A percentile compares a stretch with the other conserved stretches of the same genome.
Conservation (phyloP, 2,888 invertebrate genomes). For the Miltochrista miniata region DNA sequence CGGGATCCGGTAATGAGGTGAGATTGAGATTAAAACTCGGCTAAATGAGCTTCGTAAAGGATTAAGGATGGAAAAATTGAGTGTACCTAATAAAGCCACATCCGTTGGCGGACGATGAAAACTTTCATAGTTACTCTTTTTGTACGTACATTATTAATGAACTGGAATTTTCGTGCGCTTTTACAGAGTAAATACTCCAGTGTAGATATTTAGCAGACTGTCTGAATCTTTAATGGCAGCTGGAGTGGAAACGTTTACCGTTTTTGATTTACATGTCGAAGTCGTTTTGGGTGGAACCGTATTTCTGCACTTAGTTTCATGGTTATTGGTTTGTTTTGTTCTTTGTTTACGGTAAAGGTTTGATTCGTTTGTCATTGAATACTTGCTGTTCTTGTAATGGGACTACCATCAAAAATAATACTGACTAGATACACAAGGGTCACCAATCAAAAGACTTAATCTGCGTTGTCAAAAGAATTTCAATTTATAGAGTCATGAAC, state of each 20-base stretch:
- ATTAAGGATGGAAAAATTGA: constrained; percentile 64
- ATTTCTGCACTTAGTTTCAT: neutral
- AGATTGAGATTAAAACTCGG: constrained; percentile 81
- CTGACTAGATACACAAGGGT: no score
- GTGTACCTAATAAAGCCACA: constrained; percentile 52
- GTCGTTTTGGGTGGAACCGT: neutral
- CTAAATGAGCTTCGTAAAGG: constrained; percentile 74
- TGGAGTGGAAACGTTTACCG: constrained; percentile 10
- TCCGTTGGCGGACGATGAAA: constrained; percentile 38
- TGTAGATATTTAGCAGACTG: constrained; percentile 12
- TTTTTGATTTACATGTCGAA: constrained; percentile 3
- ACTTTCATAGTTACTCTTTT: constrained; percentile 54
- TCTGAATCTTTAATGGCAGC: constrained; percentile 6
- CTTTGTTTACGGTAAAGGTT: neutral
- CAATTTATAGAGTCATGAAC: no score
- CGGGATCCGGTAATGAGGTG: constrained; percentile 80
- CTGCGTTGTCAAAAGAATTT: no score
- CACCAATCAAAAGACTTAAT: no score
- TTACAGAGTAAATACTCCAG: constrained; percentile 22
- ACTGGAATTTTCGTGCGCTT: constrained; percentile 28
- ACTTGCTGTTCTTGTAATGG: no score
- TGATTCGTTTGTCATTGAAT: no score
- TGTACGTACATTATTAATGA: constrained; percentile 45
- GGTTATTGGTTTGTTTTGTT: constrained; percentile 8
- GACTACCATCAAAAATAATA: no score